Percentiles rank a stretch among this genome's conserved stretches.
phyloP scores from a whole-genome alignment of 2,113 vertebrate species.

The Colinus virginianus region DNA sequence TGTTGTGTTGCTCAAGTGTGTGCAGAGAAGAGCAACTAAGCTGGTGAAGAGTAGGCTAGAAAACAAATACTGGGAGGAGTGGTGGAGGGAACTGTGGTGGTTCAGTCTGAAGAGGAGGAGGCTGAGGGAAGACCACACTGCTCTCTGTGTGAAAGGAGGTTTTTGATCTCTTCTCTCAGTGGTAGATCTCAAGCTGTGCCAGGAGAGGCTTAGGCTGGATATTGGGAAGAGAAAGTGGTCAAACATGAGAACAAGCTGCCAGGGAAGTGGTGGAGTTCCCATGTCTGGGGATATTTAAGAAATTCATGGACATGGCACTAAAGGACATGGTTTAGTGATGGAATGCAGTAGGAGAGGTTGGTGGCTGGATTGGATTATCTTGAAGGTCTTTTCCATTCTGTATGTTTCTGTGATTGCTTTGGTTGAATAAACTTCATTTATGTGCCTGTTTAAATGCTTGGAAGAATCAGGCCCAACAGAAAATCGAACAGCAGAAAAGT shows the following conservation, averaged over 20 bases:
- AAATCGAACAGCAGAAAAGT: background rate
- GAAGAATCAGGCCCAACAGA: background rate
- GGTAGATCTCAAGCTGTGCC: no score
- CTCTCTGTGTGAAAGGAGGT: no score
- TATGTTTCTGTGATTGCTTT: background rate
- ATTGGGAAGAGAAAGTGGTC: no score
- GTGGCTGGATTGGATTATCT: background rate
- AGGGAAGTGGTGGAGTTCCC: no score
- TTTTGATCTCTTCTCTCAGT: no score
- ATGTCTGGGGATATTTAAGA: background rate
- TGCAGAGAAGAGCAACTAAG: background rate
- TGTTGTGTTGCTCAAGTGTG: background rate
- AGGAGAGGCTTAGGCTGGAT: no score
- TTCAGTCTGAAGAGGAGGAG: no score
- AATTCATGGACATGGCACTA: background rate
- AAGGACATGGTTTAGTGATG: background rate
- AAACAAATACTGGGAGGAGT: background rate
- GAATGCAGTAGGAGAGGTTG: background rate
- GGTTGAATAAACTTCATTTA: background rate
- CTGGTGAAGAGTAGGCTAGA: background rate
- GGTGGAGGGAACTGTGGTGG: background rate
- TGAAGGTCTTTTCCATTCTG: background rate
- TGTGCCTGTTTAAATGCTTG: background rate
- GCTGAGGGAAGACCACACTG: no score
- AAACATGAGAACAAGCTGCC: no score